These are phyloP conservation scores for Ivindomyrus marchei DNA, from an alignment of 2,113 vertebrate species.

Conservation along the genomic window DNA sequence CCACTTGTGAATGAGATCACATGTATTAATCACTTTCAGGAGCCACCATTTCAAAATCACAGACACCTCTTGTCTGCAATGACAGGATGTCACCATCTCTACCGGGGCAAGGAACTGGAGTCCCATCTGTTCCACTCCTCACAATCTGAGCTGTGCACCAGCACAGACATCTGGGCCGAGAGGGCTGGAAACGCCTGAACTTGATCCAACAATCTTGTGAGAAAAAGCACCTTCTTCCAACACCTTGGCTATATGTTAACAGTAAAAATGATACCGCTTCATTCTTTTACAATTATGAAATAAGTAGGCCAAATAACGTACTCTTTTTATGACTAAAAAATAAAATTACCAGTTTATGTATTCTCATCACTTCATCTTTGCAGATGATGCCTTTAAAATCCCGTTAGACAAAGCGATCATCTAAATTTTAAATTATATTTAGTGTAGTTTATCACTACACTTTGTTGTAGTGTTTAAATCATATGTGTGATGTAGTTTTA, in stretches of 20 bases:
- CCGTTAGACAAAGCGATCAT: not conserved
- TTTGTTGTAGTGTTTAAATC: not conserved
- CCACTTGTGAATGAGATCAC: slow-evolving; percentile 14
- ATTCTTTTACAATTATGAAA: slow-evolving; percentile 5
- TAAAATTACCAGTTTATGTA: not conserved
- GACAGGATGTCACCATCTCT: slow-evolving; percentile 31
- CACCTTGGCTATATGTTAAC: slow-evolving; percentile 18
- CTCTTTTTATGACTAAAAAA: not conserved
- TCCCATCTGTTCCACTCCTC: slow-evolving; percentile 26
- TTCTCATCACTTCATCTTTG: not conserved
- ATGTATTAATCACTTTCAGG: slow-evolving; percentile 29
- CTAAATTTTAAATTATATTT: not conserved
- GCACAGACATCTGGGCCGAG: slow-evolving; percentile 31
- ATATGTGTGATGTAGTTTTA: not conserved
- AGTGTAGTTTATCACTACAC: not conserved
- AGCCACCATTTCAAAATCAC: slow-evolving; percentile 29
- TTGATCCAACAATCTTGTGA: slow-evolving; percentile 20
- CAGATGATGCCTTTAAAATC: not conserved
- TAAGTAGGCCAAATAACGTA: not conserved
- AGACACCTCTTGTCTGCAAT: slow-evolving; percentile 22
- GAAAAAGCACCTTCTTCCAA: slow-evolving; percentile 14
- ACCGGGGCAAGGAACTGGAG: slow-evolving; percentile 26
- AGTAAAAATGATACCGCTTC: slow-evolving; percentile 9
- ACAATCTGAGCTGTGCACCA: slow-evolving; percentile 21
- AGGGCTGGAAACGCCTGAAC: slow-evolving; percentile 25